These are phyloP conservation scores for Dufourea novaeangliae DNA, from an alignment of 1,140 invertebrate species.

Conservation along the genomic window DNA sequence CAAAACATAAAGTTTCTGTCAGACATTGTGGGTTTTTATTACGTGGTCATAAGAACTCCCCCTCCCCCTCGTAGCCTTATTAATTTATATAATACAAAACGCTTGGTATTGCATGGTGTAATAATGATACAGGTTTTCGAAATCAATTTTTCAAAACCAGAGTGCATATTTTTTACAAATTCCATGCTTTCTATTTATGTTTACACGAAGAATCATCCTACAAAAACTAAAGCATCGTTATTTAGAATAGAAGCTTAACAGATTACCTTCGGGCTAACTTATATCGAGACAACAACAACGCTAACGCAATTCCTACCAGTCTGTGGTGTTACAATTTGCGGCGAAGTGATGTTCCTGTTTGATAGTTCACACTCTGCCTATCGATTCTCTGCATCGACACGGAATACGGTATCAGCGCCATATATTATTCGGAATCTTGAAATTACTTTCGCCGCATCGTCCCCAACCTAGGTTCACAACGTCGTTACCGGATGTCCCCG, in stretches of 20 bases:
- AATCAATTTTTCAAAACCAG: too few species aligned
- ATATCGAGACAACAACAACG: neutral
- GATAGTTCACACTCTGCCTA: neutral
- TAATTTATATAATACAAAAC: too few species aligned
- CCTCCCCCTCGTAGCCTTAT: too few species aligned
- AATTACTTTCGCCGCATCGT: constrained; percentile 42
- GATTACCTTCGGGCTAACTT: neutral
- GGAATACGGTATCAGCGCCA: constrained; percentile 22
- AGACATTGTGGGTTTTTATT: too few species aligned
- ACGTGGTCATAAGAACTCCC: too few species aligned
- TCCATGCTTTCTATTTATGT: too few species aligned
- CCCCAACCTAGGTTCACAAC: neutral
- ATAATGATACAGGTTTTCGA: too few species aligned
- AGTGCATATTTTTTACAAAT: too few species aligned
- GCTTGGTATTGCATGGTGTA: too few species aligned
- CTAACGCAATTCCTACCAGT: neutral
- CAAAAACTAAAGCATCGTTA: neutral
- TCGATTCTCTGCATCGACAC: constrained; percentile 15
- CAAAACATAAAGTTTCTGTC: too few species aligned
- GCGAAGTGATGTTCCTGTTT: neutral
- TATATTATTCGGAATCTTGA: constrained; percentile 58
- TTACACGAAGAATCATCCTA: neutral
- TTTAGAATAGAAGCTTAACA: neutral
- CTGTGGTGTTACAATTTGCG: neutral
- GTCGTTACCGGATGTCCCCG: constrained; percentile 9